These are phyloP conservation scores for Gallinago stenura DNA, from an alignment of 2,797 vertebrate species.

Conservation along the genomic window DNA sequence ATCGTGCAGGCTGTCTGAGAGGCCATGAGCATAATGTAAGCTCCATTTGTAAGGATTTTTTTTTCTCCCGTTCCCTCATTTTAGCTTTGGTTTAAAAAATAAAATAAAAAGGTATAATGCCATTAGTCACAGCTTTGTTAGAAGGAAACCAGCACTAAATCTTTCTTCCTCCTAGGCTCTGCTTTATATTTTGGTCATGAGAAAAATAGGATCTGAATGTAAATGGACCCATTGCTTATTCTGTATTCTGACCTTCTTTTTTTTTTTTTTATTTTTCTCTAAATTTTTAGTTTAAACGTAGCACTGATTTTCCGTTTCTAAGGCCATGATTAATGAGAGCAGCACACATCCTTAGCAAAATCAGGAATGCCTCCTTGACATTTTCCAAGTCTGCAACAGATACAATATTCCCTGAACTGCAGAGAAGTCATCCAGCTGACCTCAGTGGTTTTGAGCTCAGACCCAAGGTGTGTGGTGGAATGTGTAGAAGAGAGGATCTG, in stretches of 20 bases:
- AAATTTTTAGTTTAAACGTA: not conserved
- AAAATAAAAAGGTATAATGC: not conserved
- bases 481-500: not conserved
- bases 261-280: not conserved
- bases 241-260: not conserved
- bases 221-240: not conserved
- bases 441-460: slow-evolving; percentile 5
- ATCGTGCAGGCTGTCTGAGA: not conserved
- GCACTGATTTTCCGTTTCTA: not conserved
- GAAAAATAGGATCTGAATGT: not conserved
- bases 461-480: slow-evolving; percentile 22
- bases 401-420: not conserved
- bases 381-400: not conserved
- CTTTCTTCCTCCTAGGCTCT: not conserved
- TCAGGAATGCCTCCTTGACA: not conserved
- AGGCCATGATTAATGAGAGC: not conserved
- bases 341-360: not conserved
- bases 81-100: not conserved
- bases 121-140: not conserved
- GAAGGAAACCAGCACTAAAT: not conserved
- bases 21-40: not conserved
- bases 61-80: not conserved
- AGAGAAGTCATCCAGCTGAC: not conserved
- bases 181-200: slow-evolving; percentile 4
- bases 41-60: not conserved